Evolutionary conservation across 92 coral and sea anemone genomes (phyloP), one percentile per base, ranked within the genome.

Genomic region (Epizoanthus ramosus): DNA sequence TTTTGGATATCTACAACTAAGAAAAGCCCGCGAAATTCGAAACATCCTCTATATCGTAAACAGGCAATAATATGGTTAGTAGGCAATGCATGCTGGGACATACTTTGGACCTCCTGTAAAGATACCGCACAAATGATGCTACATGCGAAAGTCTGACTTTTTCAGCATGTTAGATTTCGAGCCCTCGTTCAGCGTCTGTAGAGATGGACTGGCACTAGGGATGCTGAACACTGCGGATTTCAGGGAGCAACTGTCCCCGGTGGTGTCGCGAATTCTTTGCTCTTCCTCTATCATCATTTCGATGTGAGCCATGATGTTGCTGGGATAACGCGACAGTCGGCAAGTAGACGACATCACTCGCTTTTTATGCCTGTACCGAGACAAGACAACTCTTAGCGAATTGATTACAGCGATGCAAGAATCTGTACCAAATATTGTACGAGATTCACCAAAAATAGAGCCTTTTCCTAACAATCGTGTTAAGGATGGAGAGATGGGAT

Each of bases 161-260:
- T 57, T 52, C 43, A 77, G 52, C 82, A 77, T 77, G 53, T 77
- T 61, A 47, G 71, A 39, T 15, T 77, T 68, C 39, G 82, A 77
- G 43, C 82, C 71, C 15, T 43, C 82, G 82, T 61, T 77, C 37
- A 77, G 57, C 35, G 82, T 61, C 71, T 41, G 70, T 28, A 77
- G 19, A 10, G 82, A 77, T 19, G 82, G 71, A 60, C 70, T 60
- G 56, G 71, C 82, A 63, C 82, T 77, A 21, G 82, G 82, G 22
- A 77, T 77, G 45, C 71, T 77, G 10, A 77, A 77, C 43, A 77
- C 25, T n/a, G 17, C 82, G 45, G 82, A 77, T 77, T 59, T 77
- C 25, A 77, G 71, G 12, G 82, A 77, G 35, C 59, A 77, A 7
- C 58, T 77, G 82, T 77, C 82, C 2, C 58, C 82, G 19, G 7